Evolutionary conservation across 1,140 invertebrate species (phyloP), one percentile per base, ranked within the genome.

Genomic region (Tyrophagus putrescentiae): DNA sequence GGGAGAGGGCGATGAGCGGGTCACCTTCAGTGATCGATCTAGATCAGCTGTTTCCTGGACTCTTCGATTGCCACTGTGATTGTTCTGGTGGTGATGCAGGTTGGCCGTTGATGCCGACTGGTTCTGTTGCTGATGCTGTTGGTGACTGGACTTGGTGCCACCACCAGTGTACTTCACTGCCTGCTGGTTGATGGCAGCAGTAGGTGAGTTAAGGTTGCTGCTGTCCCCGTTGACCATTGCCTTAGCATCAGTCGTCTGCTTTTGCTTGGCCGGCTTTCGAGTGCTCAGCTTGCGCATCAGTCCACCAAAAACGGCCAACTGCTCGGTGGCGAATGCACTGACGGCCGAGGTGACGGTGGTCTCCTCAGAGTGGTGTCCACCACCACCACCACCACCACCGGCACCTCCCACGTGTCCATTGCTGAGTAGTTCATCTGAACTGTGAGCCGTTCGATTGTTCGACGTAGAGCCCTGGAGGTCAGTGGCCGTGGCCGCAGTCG

Each of bases 281-380:
- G 52, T 54, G 4, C 16, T 21, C 3, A 54, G 25, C 27, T 54
- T 54, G 27, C 52, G 52, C 25, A 54, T 31, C 11, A 54, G 21
- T 16, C 52, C 52, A 54, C 31, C 31, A 25, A 54, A 54, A 3
- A 54, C 52, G 52, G 52, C 52, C 25, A 54, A 31, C 3, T 54
- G 52, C 39, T 54, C 52, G 52, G 52, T 27, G 11, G 52, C 52
- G 39, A 54, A 54, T 54, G 25, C 27, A 31, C 27, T 11, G 1
- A 54, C 52, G 1, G 52, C 52, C 28, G 52, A 54, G 2, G 13
- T 54, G 4, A 54, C 27, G 9, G 52, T 54, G 23, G 16, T 27
- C 25, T 54, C 13, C 13, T 54, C 52, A 11, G 13, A 13, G n/a
- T 31, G 50, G 27, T 54, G 52, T n/a, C n/a, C n/a, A n/a, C n/a